Evolutionary conservation across 1,140 invertebrate genomes (phyloP).

Genomic region (Drosophila rhopaloa): DNA sequence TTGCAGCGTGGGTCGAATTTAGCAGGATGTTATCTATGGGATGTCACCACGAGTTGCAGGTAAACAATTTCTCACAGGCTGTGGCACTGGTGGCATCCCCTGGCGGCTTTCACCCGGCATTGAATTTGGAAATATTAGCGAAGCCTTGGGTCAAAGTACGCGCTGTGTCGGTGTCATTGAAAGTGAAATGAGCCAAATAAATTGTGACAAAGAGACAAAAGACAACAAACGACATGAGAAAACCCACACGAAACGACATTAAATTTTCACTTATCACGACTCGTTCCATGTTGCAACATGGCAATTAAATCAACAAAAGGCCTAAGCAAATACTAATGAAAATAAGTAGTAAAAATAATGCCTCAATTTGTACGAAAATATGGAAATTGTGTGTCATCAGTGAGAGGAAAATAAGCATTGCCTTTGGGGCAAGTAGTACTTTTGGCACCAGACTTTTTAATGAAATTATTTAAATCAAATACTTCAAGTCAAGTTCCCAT

Average conservation of each 20-base stretch:
- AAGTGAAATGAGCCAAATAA: constrained; percentile 55
- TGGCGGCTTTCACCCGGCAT: constrained; percentile 58
- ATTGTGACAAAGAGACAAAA: constrained; percentile 36
- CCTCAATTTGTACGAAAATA: constrained; percentile 49
- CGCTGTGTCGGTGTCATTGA: constrained; percentile 38
- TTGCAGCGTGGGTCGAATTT: constrained; percentile 49
- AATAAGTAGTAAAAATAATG: constrained; percentile 49
- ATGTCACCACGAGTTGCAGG: constrained; percentile 50
- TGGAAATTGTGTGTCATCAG: constrained; percentile 9
- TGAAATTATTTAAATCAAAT: neutral
- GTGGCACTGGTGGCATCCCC: constrained; percentile 23
- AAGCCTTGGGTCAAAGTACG: constrained; percentile 66
- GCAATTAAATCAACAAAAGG: constrained; percentile 17
- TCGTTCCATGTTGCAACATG: constrained; percentile 22
- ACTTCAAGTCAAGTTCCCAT: too few species aligned
- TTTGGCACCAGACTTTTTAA: neutral
- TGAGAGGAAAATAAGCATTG: constrained; percentile 1
- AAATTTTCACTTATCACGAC: constrained; percentile 57
- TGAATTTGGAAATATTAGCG: constrained; percentile 62
- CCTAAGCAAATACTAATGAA: constrained; percentile 28
- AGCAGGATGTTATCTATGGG: constrained; percentile 64
- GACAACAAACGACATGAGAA: constrained; percentile 35
- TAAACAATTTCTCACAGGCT: constrained; percentile 46
- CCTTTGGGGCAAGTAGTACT: neutral
- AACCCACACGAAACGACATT: constrained; percentile 30